phyloP scores from a whole-genome alignment of 2,113 vertebrate genomes.

The Hucho hucho region DNA sequence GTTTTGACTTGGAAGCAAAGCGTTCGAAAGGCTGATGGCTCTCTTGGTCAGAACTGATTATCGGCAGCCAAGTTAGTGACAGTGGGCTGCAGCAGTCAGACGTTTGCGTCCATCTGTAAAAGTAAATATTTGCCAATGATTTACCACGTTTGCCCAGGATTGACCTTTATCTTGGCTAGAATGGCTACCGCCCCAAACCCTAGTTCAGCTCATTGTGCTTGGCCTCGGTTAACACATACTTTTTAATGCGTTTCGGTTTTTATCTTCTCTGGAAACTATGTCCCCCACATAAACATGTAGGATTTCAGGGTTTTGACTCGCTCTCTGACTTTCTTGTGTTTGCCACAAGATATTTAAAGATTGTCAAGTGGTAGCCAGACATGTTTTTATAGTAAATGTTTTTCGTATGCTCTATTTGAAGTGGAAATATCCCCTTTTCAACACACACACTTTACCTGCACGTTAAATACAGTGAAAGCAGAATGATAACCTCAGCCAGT shows the following conservation, averaged over 20 bases:
- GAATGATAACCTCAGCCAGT: constrained; percentile 19
- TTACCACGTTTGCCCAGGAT: constrained; percentile 37
- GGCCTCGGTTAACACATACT: background rate
- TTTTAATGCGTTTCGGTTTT: constrained; percentile 14
- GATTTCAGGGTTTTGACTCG: background rate
- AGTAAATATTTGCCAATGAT: constrained; percentile 61
- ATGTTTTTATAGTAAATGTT: constrained; percentile 36
- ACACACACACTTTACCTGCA: constrained; percentile 8
- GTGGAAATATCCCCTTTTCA: constrained; percentile 42
- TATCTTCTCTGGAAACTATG: constrained; percentile 22
- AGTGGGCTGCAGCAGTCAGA: constrained; percentile 27
- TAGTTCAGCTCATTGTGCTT: constrained; percentile 29
- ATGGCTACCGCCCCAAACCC: background rate
- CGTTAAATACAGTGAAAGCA: background rate
- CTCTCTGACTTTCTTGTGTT: constrained; percentile 1
- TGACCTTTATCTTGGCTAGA: constrained; percentile 38
- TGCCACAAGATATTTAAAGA: constrained; percentile 21
- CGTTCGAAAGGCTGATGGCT: background rate
- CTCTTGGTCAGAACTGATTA: background rate
- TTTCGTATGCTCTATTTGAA: background rate
- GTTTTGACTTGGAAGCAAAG: too few relatives aligned
- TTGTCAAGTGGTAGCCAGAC: constrained; percentile 18
- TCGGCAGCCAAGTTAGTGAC: constrained; percentile 7
- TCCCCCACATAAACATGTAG: constrained; percentile 6
- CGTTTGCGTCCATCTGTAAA: constrained; percentile 18